phyloP scores from a whole-genome alignment of 1,140 invertebrate genomes.

The Lutraria rhynchaena region DNA sequence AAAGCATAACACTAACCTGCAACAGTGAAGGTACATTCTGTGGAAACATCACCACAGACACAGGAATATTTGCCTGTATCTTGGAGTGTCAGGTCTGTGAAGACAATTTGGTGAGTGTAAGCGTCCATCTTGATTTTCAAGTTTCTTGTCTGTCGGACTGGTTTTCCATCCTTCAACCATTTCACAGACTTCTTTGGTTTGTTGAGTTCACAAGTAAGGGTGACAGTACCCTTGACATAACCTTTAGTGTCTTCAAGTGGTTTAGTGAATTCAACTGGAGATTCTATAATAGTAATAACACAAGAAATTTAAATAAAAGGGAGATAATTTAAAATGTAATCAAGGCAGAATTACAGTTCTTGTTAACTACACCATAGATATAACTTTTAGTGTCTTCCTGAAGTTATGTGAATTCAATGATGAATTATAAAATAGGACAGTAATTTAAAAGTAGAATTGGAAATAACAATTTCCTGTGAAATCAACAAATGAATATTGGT shows the following conservation, averaged over 20 bases:
- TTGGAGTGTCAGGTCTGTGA: slow-evolving; percentile 72
- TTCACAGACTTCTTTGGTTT: slow-evolving; percentile 65
- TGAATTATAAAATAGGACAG: no score
- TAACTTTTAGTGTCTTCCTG: no score
- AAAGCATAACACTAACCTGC: slow-evolving; percentile 69
- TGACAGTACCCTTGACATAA: slow-evolving; percentile 59
- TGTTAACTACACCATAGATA: no score
- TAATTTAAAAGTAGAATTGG: no score
- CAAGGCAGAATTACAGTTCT: no score
- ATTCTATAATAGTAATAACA: slow-evolving; percentile 58
- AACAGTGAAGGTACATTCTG: slow-evolving; percentile 73
- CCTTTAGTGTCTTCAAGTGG: slow-evolving; percentile 62
- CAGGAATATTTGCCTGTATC: slow-evolving; percentile 77
- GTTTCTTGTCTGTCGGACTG: slow-evolving; percentile 85
- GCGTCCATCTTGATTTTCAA: slow-evolving; percentile 85
- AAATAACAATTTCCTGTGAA: no score
- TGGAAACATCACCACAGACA: slow-evolving; percentile 74
- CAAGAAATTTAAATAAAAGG: no score
- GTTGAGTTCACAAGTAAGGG: slow-evolving; percentile 65
- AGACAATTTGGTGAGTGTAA: slow-evolving; percentile 75
- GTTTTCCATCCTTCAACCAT: slow-evolving; percentile 95
- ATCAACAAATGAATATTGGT: no score
- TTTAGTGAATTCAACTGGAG: slow-evolving; percentile 66
- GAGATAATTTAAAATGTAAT: no score
- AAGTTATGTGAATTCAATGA: no score